Evolutionary conservation across 2,888 invertebrate genomes (phyloP).

Genomic region (Agriopis marginaria): DNA sequence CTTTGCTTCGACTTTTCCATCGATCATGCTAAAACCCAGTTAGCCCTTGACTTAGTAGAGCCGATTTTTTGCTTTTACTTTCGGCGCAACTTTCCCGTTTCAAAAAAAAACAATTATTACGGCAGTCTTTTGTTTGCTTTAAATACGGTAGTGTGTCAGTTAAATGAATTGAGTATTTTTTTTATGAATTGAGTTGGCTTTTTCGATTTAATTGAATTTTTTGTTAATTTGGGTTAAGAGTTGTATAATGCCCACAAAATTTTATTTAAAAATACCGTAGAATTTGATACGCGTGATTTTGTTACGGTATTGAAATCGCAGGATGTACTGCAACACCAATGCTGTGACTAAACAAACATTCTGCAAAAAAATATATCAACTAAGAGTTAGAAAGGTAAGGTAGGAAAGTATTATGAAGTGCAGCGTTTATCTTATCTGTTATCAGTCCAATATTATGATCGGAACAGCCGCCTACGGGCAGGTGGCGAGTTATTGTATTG

Average conservation of each 20-base stretch:
- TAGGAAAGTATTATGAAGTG: constrained; percentile 60
- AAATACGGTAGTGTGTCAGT: constrained; percentile 3
- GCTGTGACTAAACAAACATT: constrained; percentile 28
- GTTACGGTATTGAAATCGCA: background rate
- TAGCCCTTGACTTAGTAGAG: constrained; percentile 44
- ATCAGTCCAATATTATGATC: constrained; percentile 79
- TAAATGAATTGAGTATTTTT: constrained; percentile 6
- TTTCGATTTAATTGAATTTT: background rate
- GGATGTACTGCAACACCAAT: background rate
- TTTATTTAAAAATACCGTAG: background rate
- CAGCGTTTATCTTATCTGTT: constrained; percentile 79
- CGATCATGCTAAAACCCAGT: constrained; percentile 44
- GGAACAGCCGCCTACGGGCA: constrained; percentile 65
- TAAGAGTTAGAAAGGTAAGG: constrained; percentile 44
- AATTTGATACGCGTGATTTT: background rate
- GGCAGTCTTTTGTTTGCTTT: constrained; percentile 24
- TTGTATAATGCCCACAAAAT: background rate
- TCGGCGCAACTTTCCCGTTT: constrained; percentile 34
- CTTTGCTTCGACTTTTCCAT: constrained; percentile 40
- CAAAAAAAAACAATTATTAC: constrained; percentile 22
- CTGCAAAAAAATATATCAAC: constrained; percentile 40
- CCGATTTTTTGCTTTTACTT: constrained; percentile 45
- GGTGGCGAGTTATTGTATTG: constrained; percentile 54
- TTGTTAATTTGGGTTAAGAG: background rate
- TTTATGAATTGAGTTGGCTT: background rate